Evolutionary conservation across 2,113 vertebrate genomes (phyloP).

Genomic region (Hemiprocne comata): DNA sequence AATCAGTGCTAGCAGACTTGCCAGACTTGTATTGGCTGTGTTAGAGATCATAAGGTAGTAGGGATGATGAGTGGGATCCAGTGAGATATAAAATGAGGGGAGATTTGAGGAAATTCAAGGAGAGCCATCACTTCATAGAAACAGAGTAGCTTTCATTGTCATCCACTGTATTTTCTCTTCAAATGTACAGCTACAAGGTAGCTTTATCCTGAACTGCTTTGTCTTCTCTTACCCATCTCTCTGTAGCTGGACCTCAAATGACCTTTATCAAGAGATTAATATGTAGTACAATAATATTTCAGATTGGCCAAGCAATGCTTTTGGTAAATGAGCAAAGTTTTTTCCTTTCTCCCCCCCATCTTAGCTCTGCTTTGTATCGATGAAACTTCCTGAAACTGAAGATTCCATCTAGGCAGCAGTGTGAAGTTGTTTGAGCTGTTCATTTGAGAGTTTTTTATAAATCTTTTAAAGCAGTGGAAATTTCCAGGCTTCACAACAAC

Average conservation of each 20-base stretch:
- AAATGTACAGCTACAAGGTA: not conserved
- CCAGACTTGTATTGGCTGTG: not conserved
- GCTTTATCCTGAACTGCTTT: not conserved
- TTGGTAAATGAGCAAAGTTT: not conserved
- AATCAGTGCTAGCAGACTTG: not conserved
- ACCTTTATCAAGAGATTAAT: not conserved
- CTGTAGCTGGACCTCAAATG: not conserved
- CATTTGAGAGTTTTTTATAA: constrained; percentile 12
- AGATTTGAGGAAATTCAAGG: not conserved
- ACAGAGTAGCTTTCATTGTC: not conserved
- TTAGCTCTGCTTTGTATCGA: not conserved
- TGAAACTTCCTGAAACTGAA: constrained; percentile 18
- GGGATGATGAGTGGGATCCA: not conserved
- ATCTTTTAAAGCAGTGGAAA: constrained; percentile 59
- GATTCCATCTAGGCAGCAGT: not conserved
- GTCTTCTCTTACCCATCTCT: not conserved
- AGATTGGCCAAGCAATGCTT: not conserved
- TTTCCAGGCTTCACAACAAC: constrained; percentile 53
- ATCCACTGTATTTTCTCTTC: not conserved
- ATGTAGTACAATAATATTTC: not conserved
- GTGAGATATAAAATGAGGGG: not conserved
- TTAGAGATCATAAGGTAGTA: not conserved
- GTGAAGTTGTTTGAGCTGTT: not conserved
- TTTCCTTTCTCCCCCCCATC: not conserved
- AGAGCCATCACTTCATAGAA: not conserved